Percentiles rank a stretch among this genome's conserved stretches.
phyloP scores from a whole-genome alignment of 2,797 vertebrate species.

The Acrossocheilus fasciatus region DNA sequence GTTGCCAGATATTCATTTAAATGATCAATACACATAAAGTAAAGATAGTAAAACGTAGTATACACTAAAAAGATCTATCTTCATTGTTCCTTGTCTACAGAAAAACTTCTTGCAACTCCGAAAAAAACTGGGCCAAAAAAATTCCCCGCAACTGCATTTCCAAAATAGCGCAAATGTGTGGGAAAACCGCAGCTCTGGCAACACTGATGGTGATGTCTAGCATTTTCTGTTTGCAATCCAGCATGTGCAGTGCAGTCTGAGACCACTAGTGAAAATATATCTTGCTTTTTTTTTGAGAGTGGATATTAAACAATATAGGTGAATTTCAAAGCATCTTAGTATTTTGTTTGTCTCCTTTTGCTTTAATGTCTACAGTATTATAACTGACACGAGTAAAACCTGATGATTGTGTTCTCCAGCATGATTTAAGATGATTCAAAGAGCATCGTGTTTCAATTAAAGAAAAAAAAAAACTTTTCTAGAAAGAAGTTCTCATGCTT shows the following conservation, averaged over 20 bases:
- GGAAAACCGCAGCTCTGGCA: neutral
- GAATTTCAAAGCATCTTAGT: neutral
- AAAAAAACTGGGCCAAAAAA: neutral
- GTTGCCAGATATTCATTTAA: neutral
- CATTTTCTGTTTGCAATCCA: neutral
- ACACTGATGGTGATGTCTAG: constrained; percentile 32
- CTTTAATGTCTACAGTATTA: neutral
- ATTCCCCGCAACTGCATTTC: neutral
- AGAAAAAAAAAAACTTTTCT: neutral
- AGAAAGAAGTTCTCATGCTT: neutral
- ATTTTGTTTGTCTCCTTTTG: neutral
- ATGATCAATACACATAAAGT: neutral
- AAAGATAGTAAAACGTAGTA: neutral
- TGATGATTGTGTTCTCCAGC: neutral
- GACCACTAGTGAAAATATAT: neutral
- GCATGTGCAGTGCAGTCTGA: neutral
- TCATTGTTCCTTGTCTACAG: neutral
- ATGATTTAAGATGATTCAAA: neutral
- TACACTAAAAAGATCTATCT: neutral
- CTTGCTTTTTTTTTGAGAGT: neutral
- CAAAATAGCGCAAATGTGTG: neutral
- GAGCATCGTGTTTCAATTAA: neutral
- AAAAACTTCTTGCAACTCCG: neutral
- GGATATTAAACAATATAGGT: neutral
- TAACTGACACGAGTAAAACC: neutral